Evolutionary conservation across 2,113 vertebrate genomes (phyloP).

Genomic region (Bubo blakistoni): DNA sequence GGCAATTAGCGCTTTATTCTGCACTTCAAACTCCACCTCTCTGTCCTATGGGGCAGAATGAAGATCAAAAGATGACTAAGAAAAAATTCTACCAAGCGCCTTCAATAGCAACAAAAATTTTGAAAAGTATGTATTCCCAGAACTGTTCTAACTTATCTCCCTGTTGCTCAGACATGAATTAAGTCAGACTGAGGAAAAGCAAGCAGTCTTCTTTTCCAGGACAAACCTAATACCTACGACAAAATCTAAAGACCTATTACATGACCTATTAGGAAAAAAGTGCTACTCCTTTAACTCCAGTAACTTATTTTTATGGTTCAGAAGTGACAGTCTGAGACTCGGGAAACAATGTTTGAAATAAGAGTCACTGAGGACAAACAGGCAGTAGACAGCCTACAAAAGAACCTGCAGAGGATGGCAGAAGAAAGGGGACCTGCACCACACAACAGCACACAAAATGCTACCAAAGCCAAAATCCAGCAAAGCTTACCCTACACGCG

Average conservation of each 20-base stretch:
- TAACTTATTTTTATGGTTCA: not conserved
- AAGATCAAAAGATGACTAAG: constrained; percentile 16
- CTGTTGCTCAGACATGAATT: constrained; percentile 5
- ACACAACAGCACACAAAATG: not conserved
- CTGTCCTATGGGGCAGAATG: not conserved
- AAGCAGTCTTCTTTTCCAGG: not conserved
- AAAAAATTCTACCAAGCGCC: not conserved
- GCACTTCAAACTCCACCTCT: not conserved
- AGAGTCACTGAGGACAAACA: not conserved
- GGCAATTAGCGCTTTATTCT: not conserved
- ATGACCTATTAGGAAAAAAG: not conserved
- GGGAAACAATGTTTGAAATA: not conserved
- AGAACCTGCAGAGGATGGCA: not conserved
- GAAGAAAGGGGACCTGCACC: not conserved
- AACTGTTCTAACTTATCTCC: not conserved
- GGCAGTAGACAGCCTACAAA: not conserved
- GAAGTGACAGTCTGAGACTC: not conserved
- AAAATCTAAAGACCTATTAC: not conserved
- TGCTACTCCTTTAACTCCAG: not conserved
- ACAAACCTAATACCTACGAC: not conserved
- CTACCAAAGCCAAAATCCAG: not conserved
- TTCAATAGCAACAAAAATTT: not conserved
- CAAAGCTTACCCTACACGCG: not conserved
- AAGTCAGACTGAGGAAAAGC: not conserved
- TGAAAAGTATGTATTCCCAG: not conserved